Base-by-base conservation (phyloP, 2,797 vertebrate species). In the Trachops cirrhosus region DNA sequence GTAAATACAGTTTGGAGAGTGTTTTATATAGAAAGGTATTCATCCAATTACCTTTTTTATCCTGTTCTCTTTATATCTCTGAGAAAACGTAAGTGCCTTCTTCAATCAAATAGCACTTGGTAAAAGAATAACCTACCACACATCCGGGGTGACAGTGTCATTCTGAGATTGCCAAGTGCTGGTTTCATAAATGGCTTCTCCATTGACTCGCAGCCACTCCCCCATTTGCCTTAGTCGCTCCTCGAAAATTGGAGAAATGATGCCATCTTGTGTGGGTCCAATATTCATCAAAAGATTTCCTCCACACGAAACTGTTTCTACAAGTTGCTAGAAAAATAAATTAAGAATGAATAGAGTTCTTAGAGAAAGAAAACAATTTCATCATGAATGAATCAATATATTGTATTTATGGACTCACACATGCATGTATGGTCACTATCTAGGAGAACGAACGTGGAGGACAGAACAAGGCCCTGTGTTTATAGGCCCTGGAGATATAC, bases 261-360 rank as follows among this genome's bases (percentile, higher is more conserved):
- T 98, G 1, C 99, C 99, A 0, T 99, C 99, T 0, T 98, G 98
- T 5, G 99, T 99, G 82, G 99, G 99, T 0, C 99, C 99, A 0
- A 99, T 91, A 82, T 99, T 99, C 99, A 99, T 97, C 97, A 99
- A 97, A 92, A 99, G 98, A 98, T 99, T 99, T 86, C 99, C 99
- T 29, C 99, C 99, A 73, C 99, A 99, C 9, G 99, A 99, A 79
- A 99, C 99, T 0, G 99, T 99, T 98, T 99, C 99, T 82, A 99
- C 99, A 77, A 99, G 97, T 73, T 98, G 98, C 99, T 99, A 97
- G 97, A 96, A 97, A 37, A 94, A 84, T 62, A 98, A 97, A 96
- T 96, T 94, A 77, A 80, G 62, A 86, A 92, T 34, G 85, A 92
- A 82, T 39, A 57, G 9, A 54, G 70, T 83, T 80, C 57, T 95